These are phyloP conservation scores for Strongylocentrotus purpuratus DNA, from an alignment of 35 echinoderm and acorn worm species.

Conservation along the genomic window DNA sequence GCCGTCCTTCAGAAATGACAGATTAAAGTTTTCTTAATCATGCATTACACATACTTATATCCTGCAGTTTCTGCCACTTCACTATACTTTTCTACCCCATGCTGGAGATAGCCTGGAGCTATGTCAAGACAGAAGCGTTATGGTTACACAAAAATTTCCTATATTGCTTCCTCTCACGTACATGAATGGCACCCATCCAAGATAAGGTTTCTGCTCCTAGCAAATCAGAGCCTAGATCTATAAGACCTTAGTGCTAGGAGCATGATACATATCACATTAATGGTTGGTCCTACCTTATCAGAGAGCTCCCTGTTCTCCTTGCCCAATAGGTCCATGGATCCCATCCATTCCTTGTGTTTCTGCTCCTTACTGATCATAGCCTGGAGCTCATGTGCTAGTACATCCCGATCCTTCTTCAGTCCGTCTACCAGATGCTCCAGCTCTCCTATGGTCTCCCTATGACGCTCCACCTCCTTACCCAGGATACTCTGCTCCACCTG, in stretches of 20 bases:
- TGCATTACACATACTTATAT: no score
- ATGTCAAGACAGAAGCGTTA: no score
- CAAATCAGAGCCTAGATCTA: constrained; percentile 81
- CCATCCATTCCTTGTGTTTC: constrained; percentile 57
- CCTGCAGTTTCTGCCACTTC: no score
- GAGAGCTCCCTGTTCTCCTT: constrained; percentile 67
- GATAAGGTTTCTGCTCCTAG: constrained; percentile 70
- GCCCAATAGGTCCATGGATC: constrained; percentile 44
- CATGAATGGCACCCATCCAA: constrained; percentile 16
- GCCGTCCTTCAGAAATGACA: no score
- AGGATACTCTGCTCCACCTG: constrained; percentile 50
- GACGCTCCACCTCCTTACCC: constrained; percentile 55
- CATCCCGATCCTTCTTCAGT: constrained; percentile 90
- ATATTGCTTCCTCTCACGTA: constrained; percentile 57
- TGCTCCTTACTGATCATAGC: constrained; percentile 84
- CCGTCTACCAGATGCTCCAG: constrained; percentile 77
- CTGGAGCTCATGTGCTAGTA: constrained; percentile 89
- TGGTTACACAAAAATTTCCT: not conserved
- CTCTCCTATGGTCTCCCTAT: constrained; percentile 59
- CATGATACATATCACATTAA: not conserved
- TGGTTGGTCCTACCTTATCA: constrained; percentile 66
- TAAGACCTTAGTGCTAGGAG: no score
- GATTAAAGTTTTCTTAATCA: no score
- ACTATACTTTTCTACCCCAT: no score
- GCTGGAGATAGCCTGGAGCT: no score